Conservation (phyloP, 2,113 vertebrate species). For the Tachycineta bicolor region DNA sequence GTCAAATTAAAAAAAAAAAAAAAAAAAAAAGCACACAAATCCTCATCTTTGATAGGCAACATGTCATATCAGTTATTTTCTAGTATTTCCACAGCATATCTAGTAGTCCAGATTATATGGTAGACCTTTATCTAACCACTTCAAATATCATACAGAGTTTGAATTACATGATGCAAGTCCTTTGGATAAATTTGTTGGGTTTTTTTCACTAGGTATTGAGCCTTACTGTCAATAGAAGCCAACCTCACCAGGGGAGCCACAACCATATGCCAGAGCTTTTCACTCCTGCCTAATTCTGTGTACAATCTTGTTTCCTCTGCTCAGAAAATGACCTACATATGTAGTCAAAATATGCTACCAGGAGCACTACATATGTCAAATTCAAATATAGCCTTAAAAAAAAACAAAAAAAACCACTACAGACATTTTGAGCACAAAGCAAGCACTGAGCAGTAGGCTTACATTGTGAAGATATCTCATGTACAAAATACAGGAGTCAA, state of each 20-base stretch:
- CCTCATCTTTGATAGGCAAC: background rate
- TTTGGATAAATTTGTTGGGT: background rate
- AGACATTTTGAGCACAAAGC: background rate
- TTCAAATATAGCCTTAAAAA: background rate
- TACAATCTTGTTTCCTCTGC: background rate
- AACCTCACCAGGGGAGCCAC: background rate
- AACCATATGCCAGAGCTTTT: background rate
- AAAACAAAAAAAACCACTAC: background rate
- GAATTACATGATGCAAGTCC: background rate
- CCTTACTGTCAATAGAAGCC: background rate
- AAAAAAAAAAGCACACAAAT: background rate
- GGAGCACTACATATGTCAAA: background rate
- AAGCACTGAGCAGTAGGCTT: background rate
- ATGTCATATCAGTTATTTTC: background rate
- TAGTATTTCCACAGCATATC: background rate
- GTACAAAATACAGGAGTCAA: background rate
- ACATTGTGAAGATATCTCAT: background rate
- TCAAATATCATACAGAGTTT: background rate
- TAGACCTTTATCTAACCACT: background rate
- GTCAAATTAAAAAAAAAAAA: background rate
- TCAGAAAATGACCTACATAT: constrained; percentile 42
- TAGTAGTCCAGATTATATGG: background rate
- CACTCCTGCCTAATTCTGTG: background rate
- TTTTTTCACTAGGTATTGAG: background rate
- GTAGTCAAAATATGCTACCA: constrained; percentile 14